Evolutionary conservation across 2,113 vertebrate species (phyloP).

Genomic region (Gasterosteus aculeatus): DNA sequence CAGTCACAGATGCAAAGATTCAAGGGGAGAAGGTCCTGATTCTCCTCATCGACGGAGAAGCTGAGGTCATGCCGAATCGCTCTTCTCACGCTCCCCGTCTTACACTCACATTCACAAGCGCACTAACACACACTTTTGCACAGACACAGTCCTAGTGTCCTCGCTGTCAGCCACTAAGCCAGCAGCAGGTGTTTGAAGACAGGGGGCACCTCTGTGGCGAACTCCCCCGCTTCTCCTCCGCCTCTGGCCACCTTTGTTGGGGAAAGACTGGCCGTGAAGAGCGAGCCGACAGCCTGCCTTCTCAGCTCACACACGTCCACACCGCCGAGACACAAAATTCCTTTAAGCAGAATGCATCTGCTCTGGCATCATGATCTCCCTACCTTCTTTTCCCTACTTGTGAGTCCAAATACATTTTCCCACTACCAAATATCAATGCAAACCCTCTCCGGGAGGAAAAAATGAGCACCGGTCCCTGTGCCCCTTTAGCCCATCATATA

Average conservation of each 20-base stretch:
- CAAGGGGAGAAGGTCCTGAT: constrained; percentile 9
- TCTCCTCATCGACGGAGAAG: constrained; percentile 38
- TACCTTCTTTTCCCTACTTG: constrained; percentile 6
- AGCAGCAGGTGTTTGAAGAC: constrained; percentile 80
- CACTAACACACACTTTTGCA: constrained; percentile 33
- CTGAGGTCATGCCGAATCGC: constrained; percentile 44
- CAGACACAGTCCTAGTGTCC: constrained; percentile 68
- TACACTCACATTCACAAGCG: constrained; percentile 55
- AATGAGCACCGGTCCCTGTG: constrained; percentile 30
- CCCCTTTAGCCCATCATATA: constrained; percentile 45
- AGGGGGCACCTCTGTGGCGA: constrained; percentile 73
- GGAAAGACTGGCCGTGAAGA: constrained; percentile 63
- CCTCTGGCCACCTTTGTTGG: constrained; percentile 68
- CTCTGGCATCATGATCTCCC: constrained; percentile 50
- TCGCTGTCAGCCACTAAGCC: constrained; percentile 58
- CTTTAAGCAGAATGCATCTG: constrained; percentile 66
- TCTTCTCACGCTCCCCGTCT: constrained; percentile 33
- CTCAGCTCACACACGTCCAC: constrained; percentile 42
- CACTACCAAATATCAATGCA: constrained; percentile 21
- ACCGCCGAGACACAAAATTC: constrained; percentile 59
- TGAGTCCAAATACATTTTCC: constrained; percentile 23
- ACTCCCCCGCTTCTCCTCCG: constrained; percentile 48
- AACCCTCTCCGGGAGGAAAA: constrained; percentile 3
- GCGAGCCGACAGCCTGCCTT: constrained; percentile 45
- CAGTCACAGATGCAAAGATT: constrained; percentile 49